Base-by-base conservation (phyloP, 2,888 invertebrate species). In the Lagria hirta region DNA sequence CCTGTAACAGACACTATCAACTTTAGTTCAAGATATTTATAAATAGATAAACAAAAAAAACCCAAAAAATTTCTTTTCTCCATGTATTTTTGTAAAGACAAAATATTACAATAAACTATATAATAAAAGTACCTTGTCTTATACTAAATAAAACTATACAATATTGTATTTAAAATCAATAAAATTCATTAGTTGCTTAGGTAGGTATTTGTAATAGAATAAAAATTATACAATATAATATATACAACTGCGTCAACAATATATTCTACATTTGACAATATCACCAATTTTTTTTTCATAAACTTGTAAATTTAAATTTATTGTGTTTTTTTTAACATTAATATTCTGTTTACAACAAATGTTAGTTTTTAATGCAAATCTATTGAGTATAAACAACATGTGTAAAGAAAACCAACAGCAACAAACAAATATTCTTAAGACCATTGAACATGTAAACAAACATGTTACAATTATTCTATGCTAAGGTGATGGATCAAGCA, bases 81-180 rank as follows among this genome's bases (percentile, higher is more conserved):
- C 54, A 54, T 54, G 49, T 55, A 61, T 63, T 65, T 64, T 64
- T 61, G 54, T 58, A 64, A 62, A 63, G 64, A 65, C 63, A 63
- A 64, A 64, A 65, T 65, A 65, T 65, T 65, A 66, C 66, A 65
- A 63, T 66, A 66, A 64, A 64, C 64, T 64, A 63, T 65, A 62
- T 66, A 64, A 58, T 66, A 62, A 66, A 65, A 64, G 61, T 64
- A 63, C 65, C 57, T 60, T 55, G 57, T 61, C 62, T 64, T 64
- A 65, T 54, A 51, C 62, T 63, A 63, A 61, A 64, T 64, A 64
- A 64, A 63, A 65, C 61, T 65, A 64, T 66, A 65, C 65, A 65
- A 61, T 63, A 58, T 57, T 59, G 48, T 60, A 54, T 55, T 57
- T 57, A 55, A 58, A 62, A 58, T 61, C 58, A 60, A 58, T 61